These are phyloP conservation scores for Cataglyphis rosenhaueri DNA, from an alignment of 2,888 invertebrate genomes.

Conservation along the genomic window DNA sequence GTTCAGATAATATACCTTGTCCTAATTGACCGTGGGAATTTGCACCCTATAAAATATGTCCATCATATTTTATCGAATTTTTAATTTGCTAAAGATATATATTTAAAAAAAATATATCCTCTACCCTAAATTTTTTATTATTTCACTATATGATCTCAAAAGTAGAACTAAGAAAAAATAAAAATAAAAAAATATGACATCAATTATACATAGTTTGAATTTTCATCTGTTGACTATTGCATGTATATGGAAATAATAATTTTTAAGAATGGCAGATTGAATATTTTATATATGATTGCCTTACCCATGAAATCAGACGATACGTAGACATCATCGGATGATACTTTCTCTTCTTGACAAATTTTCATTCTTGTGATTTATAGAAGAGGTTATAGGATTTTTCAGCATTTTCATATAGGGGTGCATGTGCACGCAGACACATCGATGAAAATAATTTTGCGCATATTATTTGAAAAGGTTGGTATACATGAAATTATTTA, in stretches of 20 bases:
- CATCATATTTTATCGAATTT: slow-evolving; percentile 3
- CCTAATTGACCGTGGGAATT: slow-evolving; percentile 94
- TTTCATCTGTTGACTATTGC: background rate
- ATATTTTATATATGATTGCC: background rate
- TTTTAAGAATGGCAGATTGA: background rate
- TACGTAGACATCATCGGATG: slow-evolving; percentile 10
- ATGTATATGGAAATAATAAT: background rate
- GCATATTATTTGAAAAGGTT: background rate
- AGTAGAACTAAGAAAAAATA: background rate
- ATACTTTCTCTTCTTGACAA: background rate
- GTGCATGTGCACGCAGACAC: background rate
- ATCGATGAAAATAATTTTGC: too few species aligned
- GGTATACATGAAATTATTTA: background rate
- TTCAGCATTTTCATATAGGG: background rate
- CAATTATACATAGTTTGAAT: background rate
- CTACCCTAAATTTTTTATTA: background rate
- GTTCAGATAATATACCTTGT: slow-evolving; percentile 89
- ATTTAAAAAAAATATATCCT: background rate
- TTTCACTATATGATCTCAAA: background rate
- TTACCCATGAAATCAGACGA: slow-evolving; percentile 41
- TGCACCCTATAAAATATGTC: slow-evolving; percentile 88
- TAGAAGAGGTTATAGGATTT: background rate
- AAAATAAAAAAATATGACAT: background rate
- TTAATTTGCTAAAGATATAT: background rate
- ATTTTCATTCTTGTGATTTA: background rate